These are phyloP conservation scores for Willowsia nigromaculata DNA, from an alignment of 2,888 invertebrate genomes.

Conservation along the genomic window DNA sequence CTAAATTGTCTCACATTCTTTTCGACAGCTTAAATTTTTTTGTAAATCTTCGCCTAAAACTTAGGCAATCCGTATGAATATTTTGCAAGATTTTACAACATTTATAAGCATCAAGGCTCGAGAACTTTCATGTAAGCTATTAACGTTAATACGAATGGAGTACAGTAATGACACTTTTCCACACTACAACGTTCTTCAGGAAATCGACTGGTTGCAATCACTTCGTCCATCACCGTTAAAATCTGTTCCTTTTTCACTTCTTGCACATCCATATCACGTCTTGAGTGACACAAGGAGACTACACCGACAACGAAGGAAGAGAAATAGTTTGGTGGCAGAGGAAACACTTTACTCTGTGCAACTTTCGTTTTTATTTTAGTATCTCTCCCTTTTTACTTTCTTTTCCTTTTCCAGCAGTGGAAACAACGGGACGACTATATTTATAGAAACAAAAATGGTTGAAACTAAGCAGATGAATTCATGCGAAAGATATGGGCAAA, in stretches of 20 bases:
- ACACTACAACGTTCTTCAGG: not conserved
- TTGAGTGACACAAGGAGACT: constrained; percentile 21
- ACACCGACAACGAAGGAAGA: not conserved
- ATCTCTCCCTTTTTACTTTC: not conserved
- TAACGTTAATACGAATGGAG: no score
- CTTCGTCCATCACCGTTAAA: constrained; percentile 19
- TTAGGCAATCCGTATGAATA: no score
- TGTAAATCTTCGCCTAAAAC: no score
- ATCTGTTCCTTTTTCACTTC: constrained; percentile 35
- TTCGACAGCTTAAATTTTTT: no score
- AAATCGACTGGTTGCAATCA: not conserved
- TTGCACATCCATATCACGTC: constrained; percentile 40
- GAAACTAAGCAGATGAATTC: not conserved
- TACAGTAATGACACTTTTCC: no score
- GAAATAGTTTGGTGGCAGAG: not conserved
- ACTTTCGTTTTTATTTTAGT: not conserved
- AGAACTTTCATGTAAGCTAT: no score
- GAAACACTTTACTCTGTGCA: no score
- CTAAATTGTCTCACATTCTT: no score
- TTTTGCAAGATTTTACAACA: no score
- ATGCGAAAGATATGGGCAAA: not conserved
- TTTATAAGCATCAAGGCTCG: no score
- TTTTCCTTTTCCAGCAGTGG: not conserved
- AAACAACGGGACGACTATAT: not conserved
- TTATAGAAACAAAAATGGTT: not conserved